Base-by-base conservation (phyloP, 2,888 invertebrate species). In the Lepidonotus clava region DNA sequence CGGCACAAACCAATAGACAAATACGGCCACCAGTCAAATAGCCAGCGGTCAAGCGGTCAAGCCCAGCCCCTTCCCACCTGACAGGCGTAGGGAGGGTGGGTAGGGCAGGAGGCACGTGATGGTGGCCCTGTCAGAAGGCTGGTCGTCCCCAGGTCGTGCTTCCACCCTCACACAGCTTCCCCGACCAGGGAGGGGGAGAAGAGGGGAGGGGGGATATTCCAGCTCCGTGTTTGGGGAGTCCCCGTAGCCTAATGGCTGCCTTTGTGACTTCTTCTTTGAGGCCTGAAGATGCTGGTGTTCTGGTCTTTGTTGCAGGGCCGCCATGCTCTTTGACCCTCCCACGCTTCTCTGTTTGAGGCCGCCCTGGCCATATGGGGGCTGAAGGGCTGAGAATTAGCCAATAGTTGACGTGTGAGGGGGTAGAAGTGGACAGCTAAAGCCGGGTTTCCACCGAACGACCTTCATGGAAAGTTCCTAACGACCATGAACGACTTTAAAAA, bases 31-130 rank as follows among this genome's bases (percentile, higher is more conserved):
- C 80, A 80, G 76, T 40, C 76, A 36, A 76, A 28, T 40, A 76
- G 76, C 76, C 76, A 76, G 76, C 76, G 76, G 76, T 76, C 76
- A 76, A 38, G 6, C 76, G 76, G 76, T 76, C 76, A 76, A 18
- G n/a, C n/a, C n/a, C n/a, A n/a, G n/a, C n/a, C n/a, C 36, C 76
- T 14, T 21, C 28, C 40, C 76, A 76, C 76, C 76, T 76, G 76
- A n/a, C n/a, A n/a, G n/a, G n/a, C n/a, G n/a, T n/a, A n/a, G n/a
- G n/a, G n/a, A n/a, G n/a, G n/a, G n/a, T n/a, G n/a, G n/a, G n/a
- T n/a, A n/a, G n/a, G n/a, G n/a, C n/a, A n/a, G n/a, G n/a, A n/a
- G n/a, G 2, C 80, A 80, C 80, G 28, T 41, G n/a, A n/a, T n/a
- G n/a, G n/a, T n/a, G 80, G 4, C 46, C 24, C 28, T 80, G 80